phyloP scores from a whole-genome alignment of 1,140 invertebrate genomes.

The Bombus superbus region DNA sequence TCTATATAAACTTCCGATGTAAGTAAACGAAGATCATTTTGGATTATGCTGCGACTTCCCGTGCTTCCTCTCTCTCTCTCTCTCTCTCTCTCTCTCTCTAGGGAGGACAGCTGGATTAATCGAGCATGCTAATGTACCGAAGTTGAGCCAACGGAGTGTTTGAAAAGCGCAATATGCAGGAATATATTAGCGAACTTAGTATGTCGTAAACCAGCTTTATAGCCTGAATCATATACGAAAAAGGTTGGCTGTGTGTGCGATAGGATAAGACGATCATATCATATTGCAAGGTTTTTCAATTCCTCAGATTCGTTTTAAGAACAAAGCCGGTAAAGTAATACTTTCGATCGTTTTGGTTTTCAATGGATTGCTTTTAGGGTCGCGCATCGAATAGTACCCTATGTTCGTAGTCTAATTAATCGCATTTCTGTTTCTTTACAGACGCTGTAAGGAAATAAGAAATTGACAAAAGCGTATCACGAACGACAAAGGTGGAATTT shows the following conservation, averaged over 20 bases:
- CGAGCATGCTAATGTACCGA: conserved; percentile 23
- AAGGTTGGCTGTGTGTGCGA: neutral
- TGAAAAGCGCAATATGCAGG: conserved; percentile 23
- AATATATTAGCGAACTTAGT: conserved; percentile 1
- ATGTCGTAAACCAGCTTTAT: conserved; percentile 16
- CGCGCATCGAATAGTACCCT: too few species aligned
- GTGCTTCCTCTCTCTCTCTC: too few species aligned
- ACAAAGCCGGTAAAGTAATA: neutral
- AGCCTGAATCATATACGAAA: neutral
- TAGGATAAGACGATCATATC: neutral
- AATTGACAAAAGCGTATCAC: too few species aligned
- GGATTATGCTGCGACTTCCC: neutral
- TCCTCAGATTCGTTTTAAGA: too few species aligned
- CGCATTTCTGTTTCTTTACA: too few species aligned
- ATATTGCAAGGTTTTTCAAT: neutral
- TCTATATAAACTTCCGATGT: conserved; percentile 17
- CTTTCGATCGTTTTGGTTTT: neutral
- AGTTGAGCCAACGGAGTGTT: neutral
- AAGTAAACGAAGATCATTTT: conserved; percentile 25
- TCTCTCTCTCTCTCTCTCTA: neutral
- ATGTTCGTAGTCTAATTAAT: too few species aligned
- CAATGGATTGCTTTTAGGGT: too few species aligned
- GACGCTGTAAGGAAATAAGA: too few species aligned
- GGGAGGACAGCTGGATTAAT: conserved; percentile 9
- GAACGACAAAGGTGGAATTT: too few species aligned